These are phyloP conservation scores for Girardia tigrina DNA, from an alignment of 2,888 invertebrate species.

Conservation along the genomic window DNA sequence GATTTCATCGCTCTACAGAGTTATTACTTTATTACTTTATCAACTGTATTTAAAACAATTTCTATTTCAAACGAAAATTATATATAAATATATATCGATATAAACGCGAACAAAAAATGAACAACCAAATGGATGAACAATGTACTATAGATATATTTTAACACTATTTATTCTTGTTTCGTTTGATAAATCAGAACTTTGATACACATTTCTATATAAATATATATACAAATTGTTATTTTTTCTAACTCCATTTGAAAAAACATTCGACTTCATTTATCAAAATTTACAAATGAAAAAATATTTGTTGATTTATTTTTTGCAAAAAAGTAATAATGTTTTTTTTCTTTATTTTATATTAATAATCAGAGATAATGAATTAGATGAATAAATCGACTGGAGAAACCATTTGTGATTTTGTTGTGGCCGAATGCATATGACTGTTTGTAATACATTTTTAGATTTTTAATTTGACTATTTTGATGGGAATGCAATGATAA, in stretches of 20 bases:
- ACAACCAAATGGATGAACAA: too few relatives aligned
- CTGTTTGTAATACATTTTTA: too few relatives aligned
- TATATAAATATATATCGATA: background rate
- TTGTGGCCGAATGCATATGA: too few relatives aligned
- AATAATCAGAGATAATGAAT: too few relatives aligned
- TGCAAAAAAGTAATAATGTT: too few relatives aligned
- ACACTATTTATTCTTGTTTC: background rate
- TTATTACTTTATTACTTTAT: background rate
- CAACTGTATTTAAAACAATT: background rate
- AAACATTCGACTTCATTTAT: background rate
- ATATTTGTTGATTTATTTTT: background rate
- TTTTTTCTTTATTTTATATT: too few relatives aligned
- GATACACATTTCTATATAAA: background rate
- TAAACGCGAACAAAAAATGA: too few relatives aligned
- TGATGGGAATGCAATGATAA: too few relatives aligned
- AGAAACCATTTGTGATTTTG: too few relatives aligned
- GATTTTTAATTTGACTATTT: too few relatives aligned
- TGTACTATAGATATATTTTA: background rate
- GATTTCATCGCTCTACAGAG: background rate
- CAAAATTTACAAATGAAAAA: background rate
- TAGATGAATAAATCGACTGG: too few relatives aligned
- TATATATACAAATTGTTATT: background rate
- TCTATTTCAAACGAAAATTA: background rate
- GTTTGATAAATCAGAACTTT: background rate
- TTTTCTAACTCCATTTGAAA: background rate